Evolutionary conservation across 2,888 invertebrate genomes (phyloP).

Genomic region (Cosmorhoe ocellata): DNA sequence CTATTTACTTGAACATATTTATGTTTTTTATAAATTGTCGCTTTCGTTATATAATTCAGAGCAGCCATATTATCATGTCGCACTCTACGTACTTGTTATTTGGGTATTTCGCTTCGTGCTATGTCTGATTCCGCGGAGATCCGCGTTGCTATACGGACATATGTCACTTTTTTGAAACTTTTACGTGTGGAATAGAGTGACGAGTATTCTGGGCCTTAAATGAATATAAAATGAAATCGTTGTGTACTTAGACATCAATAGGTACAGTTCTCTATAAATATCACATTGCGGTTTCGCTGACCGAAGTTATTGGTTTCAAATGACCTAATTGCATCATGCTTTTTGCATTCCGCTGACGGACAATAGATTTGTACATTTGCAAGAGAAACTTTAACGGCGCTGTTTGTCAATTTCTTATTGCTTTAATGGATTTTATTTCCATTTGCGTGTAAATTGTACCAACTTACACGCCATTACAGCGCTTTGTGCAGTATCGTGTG

Average conservation of each 20-base stretch:
- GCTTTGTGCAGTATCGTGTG: conserved; percentile 1
- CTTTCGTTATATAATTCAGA: no score
- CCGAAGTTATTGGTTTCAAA: conserved; percentile 70
- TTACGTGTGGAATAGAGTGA: no score
- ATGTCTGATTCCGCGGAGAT: no score
- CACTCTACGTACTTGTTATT: no score
- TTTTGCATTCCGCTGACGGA: conserved; percentile 68
- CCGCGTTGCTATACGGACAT: no score
- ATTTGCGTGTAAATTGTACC: conserved; percentile 18
- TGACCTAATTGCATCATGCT: conserved; percentile 72
- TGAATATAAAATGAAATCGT: conserved; percentile 21
- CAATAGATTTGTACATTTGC: conserved; percentile 60
- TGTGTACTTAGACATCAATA: conserved; percentile 1
- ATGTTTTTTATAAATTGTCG: no score
- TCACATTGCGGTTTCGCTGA: conserved; percentile 65
- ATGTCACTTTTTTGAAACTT: no score
- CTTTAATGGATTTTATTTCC: conserved; percentile 16
- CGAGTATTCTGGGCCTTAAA: no score
- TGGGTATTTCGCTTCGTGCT: no score
- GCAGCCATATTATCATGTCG: no score
- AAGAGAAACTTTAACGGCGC: conserved; percentile 48
- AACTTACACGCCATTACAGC: no score
- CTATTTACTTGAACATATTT: no score
- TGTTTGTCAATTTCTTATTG: conserved; percentile 29
- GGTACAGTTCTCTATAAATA: conserved; percentile 54